Base-by-base conservation (phyloP, 2,113 vertebrate species). In the Patagioenas fasciata region DNA sequence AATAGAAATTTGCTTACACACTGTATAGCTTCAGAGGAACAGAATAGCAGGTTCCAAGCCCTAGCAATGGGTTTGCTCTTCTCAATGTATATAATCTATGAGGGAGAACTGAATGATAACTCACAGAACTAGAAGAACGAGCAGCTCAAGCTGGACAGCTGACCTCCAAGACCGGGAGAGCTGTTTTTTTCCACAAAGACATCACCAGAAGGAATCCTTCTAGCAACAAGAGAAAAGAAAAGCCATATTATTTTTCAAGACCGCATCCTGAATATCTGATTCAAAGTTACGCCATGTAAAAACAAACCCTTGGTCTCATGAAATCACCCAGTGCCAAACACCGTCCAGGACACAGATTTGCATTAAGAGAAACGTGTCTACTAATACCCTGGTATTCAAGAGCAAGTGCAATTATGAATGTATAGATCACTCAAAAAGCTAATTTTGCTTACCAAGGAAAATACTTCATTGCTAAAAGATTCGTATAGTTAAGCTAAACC, bases 401-500 rank as follows among this genome's bases (percentile, higher is more conserved):
- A 67, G 57, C 51, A 60, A 56, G 47, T 14, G 31, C 57, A 42
- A 57, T 36, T 51, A 36, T 61, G 60, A 69, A 84, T 2, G 9
- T 61, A 91, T 26, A 85, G 88, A 70, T 70, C 65, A 51, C 85
- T 69, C 24, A 6, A 62, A 90, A 69, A 92, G 88, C 85, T 77
- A 10, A 91, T 96, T 98, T 98, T 99, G 98, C 98, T 98, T 98
- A 98, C 97, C 97, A 85, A 97, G 97, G 97, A 77, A 98, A 98
- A 98, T 81, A 78, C 73, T 88, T 54, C 91, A 13, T 58, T 98
- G 97, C 97, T 97, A 97, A 98, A 91, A 96, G 97, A 98, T 98
- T 65, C 98, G 98, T 97, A 86, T 80, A 96, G 95, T 97, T 96
- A 97, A 98, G 98, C 99, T 97, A 92, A 98, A 98, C 98, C 87